These are phyloP conservation scores for Drosophila cognata DNA, from an alignment of 2,888 invertebrate genomes.

Conservation along the genomic window DNA sequence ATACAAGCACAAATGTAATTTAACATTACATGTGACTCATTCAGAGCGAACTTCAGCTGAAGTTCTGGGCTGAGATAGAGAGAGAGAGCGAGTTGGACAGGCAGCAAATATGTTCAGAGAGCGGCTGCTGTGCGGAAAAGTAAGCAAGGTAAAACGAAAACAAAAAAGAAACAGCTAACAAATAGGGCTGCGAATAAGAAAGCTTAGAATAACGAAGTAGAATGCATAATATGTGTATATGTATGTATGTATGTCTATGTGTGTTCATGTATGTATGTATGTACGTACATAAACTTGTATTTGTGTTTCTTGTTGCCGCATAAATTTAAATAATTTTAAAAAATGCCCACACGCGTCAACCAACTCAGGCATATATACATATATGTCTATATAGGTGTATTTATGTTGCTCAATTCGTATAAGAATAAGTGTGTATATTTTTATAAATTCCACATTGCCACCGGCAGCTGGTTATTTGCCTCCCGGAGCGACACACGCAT, in stretches of 20 bases:
- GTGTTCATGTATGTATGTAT: not conserved
- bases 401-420: constrained; percentile 11
- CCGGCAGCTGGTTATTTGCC: constrained; percentile 52
- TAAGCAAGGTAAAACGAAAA: constrained; percentile 26
- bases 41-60: constrained; percentile 50
- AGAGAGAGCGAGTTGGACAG: not conserved
- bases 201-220: constrained; percentile 34
- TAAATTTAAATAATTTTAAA: constrained; percentile 66
- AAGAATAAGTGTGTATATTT: constrained; percentile 58
- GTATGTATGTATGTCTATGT: constrained; percentile 2
- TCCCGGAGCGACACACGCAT: constrained; percentile 53
- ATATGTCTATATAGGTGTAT: constrained; percentile 5
- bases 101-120: constrained; percentile 6
- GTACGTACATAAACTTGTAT: not conserved
- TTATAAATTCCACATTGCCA: constrained; percentile 49
- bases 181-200: constrained; percentile 26
- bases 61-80: constrained; percentile 36
- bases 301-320: constrained; percentile 36
- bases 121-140: constrained; percentile 19
- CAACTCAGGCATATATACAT: constrained; percentile 30
- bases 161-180: constrained; percentile 23
- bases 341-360: constrained; percentile 42
- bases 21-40: constrained; percentile 23
- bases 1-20: constrained; percentile 12
- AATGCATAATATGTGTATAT: constrained; percentile 14